Conservation (phyloP, 37 sponge, comb jelly and placozoan genomes). For the Beroe ovata region DNA sequence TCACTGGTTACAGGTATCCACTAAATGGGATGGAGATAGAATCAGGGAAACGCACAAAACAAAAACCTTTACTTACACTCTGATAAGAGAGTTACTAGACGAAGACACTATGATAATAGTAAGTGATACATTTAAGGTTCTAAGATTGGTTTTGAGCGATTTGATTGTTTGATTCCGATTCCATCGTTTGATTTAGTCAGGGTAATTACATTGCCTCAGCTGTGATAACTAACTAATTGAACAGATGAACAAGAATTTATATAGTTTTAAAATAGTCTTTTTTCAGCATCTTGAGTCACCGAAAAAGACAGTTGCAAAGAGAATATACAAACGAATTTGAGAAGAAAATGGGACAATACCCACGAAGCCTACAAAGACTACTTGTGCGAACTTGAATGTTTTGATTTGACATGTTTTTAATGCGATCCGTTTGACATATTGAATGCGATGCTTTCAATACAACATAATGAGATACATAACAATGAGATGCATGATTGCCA, state of each 20-base stretch:
- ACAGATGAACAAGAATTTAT: no score
- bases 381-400: background rate
- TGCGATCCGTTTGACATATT: background rate
- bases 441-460: no score
- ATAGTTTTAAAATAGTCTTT: background rate
- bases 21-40: slow-evolving; percentile 30
- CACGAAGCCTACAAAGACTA: no score
- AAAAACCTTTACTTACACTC: slow-evolving; percentile 1
- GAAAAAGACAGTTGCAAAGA: slow-evolving; percentile 1
- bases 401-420: background rate
- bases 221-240: background rate
- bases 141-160: no score
- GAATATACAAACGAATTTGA: slow-evolving; percentile 40
- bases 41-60: slow-evolving; percentile 57
- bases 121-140: background rate
- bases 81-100: slow-evolving; percentile 21
- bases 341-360: background rate
- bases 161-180: no score
- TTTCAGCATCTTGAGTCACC: slow-evolving; percentile 61
- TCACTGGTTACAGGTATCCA: slow-evolving; percentile 48
- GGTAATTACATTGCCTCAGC: background rate
- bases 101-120: slow-evolving; percentile 47
- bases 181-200: no score
- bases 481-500: background rate
- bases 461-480: background rate